Evolutionary conservation across 2,797 vertebrate species (phyloP).

Genomic region (Fratercula arctica): DNA sequence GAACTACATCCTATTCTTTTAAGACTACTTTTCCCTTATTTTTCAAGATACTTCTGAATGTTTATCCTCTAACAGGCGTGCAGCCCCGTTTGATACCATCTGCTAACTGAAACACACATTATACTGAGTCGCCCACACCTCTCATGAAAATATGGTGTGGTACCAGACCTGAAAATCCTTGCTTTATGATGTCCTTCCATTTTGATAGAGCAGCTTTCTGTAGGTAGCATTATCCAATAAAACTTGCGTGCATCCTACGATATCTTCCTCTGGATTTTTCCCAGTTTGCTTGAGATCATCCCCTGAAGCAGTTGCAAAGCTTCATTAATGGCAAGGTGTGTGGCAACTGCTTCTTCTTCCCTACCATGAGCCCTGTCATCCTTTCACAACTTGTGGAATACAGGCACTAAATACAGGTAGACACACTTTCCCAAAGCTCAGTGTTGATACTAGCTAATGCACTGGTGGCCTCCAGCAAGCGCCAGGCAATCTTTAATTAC

Average conservation of each 20-base stretch:
- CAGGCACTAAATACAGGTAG: background rate
- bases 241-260: background rate
- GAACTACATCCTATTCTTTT: background rate
- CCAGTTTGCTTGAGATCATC: background rate
- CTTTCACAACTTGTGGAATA: background rate
- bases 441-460: background rate
- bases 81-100: background rate
- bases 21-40: rapidly evolving
- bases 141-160: background rate
- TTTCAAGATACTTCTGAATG: background rate
- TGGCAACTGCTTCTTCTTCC: background rate
- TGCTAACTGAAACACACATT: background rate
- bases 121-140: background rate
- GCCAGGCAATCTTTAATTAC: slow-evolving; percentile 17
- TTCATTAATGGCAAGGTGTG: background rate
- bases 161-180: background rate
- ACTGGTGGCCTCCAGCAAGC: background rate
- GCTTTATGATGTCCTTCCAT: background rate
- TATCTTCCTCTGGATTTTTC: background rate
- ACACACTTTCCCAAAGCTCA: background rate
- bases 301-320: background rate
- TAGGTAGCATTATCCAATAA: background rate
- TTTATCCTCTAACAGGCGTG: background rate
- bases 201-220: background rate
- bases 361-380: background rate